Evolutionary conservation across 2,888 invertebrate species (phyloP).

Genomic region (Drosophila monieri): DNA sequence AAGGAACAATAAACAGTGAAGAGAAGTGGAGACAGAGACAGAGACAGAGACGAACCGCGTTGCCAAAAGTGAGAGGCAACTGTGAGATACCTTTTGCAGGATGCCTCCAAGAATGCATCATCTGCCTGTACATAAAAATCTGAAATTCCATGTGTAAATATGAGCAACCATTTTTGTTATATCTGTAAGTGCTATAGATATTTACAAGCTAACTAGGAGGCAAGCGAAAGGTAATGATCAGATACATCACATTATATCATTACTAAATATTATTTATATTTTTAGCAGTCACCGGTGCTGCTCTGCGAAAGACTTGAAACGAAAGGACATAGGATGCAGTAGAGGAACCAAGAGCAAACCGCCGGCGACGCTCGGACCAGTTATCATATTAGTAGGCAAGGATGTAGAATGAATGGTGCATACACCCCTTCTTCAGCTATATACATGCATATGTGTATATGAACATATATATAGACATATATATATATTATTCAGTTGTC

Average conservation of each 20-base stretch:
- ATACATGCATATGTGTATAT: slow-evolving; percentile 26
- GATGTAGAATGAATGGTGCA: slow-evolving; percentile 78
- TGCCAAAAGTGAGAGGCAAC: slow-evolving; percentile 58
- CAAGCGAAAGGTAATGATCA: slow-evolving; percentile 59
- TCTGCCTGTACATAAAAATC: slow-evolving; percentile 65
- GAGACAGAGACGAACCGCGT: slow-evolving; percentile 54
- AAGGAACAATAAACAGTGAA: neutral
- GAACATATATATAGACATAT: slow-evolving; percentile 27
- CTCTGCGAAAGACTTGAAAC: slow-evolving; percentile 6
- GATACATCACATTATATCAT: neutral
- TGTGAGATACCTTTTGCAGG: slow-evolving; percentile 31
- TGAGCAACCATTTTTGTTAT: slow-evolving; percentile 66
- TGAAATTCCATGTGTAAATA: slow-evolving; percentile 76
- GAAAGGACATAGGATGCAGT: neutral
- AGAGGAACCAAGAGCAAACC: slow-evolving; percentile 1
- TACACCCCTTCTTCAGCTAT: slow-evolving; percentile 55
- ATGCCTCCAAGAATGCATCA: slow-evolving; percentile 42
- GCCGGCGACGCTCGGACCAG: slow-evolving; percentile 70
- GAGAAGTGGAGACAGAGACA: slow-evolving; percentile 35
- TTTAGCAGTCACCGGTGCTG: slow-evolving; percentile 35
- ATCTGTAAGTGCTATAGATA: slow-evolving; percentile 73
- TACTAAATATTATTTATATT: neutral
- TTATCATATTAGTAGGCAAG: slow-evolving; percentile 76
- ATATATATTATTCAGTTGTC: slow-evolving; percentile 41
- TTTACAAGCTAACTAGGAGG: slow-evolving; percentile 70